Percentiles rank a stretch among this genome's conserved stretches.
phyloP scores from a whole-genome alignment of 2,888 invertebrate genomes.

The Cinara cedri region DNA sequence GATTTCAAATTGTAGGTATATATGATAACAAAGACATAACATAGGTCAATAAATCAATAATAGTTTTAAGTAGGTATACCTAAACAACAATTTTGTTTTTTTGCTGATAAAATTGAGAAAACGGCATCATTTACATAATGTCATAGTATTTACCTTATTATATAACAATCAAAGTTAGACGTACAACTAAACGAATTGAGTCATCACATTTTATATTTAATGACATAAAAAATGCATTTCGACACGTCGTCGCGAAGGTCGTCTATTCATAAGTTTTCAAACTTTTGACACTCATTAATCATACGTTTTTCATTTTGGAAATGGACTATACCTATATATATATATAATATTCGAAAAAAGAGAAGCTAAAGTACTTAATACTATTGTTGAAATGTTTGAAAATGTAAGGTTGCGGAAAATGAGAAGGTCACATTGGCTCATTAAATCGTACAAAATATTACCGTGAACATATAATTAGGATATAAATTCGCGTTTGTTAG shows the following conservation, averaged over 20 bases:
- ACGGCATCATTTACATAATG: neutral
- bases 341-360: neutral
- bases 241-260: conserved; percentile 38
- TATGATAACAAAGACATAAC: neutral
- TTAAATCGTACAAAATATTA: conserved; percentile 39
- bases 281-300: conserved; percentile 55
- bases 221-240: conserved; percentile 31
- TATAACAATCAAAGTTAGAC: conserved; percentile 13
- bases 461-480: conserved; percentile 40
- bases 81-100: neutral
- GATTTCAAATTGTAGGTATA: neutral
- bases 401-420: conserved; percentile 35
- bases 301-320: conserved; percentile 26
- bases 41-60: neutral
- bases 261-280: conserved; percentile 46
- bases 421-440: conserved; percentile 42
- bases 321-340: neutral
- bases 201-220: conserved; percentile 29
- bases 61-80: neutral
- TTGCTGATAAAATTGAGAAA: conserved; percentile 9
- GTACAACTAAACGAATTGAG: conserved; percentile 23
- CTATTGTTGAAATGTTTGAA: conserved; percentile 48
- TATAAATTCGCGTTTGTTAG: conserved; percentile 19
- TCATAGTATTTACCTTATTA: neutral
- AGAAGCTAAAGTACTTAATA: conserved; percentile 15